These are phyloP conservation scores for Cryptoblepharus egeriae DNA, from an alignment of 2,797 vertebrate species.

Conservation along the genomic window DNA sequence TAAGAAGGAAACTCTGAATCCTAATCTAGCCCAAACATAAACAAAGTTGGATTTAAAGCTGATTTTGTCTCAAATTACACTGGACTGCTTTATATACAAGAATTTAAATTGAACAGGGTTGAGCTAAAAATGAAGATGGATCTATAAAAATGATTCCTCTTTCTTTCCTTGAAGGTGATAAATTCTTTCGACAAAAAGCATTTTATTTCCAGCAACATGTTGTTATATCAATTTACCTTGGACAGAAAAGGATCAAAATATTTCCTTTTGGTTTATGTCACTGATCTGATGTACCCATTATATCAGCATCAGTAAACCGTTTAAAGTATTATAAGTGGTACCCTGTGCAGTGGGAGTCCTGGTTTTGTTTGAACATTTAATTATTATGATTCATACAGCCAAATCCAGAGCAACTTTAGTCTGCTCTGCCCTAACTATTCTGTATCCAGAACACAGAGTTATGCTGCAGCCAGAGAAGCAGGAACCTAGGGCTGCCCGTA, in stretches of 20 bases:
- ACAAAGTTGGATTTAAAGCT: too few species aligned
- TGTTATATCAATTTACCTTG: not conserved
- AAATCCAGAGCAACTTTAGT: too few species aligned
- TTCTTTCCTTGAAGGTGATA: not conserved
- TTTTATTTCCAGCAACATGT: not conserved
- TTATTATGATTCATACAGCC: not conserved
- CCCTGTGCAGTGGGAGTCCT: not conserved
- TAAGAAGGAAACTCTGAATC: too few species aligned
- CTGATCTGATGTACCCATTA: not conserved
- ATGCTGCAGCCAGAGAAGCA: too few species aligned
- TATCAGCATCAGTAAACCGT: not conserved
- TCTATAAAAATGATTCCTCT: not conserved
- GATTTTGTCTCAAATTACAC: too few species aligned
- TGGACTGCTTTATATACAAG: too few species aligned
- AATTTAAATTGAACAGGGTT: too few species aligned
- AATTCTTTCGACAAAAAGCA: slow-evolving; percentile 21
- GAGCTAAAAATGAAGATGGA: too few species aligned
- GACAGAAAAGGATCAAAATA: not conserved
- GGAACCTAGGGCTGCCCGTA: too few species aligned
- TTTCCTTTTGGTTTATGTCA: not conserved
- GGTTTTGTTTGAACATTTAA: slow-evolving; percentile 6
- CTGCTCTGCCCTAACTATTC: too few species aligned
- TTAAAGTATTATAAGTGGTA: not conserved
- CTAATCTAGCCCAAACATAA: too few species aligned
- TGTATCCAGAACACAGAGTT: too few species aligned